Evolutionary conservation across 2,113 vertebrate genomes (phyloP).

Genomic region (Todiramphus saurophagus): DNA sequence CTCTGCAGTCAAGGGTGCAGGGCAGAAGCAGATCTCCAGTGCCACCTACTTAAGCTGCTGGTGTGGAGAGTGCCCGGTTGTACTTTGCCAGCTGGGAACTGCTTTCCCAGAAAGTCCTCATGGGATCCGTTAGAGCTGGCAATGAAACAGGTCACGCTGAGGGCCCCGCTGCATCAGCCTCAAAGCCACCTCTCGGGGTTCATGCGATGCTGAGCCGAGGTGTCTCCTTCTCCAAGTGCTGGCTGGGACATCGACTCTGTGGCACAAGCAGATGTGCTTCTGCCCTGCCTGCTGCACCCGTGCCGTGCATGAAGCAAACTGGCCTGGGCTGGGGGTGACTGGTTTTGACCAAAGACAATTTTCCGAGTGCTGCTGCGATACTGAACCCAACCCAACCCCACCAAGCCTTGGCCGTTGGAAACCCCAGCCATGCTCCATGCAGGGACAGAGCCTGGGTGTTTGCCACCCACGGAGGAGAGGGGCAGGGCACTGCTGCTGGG

Average conservation of each 20-base stretch:
- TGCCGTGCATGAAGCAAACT: neutral
- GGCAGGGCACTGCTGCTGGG: neutral
- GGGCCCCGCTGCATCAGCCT: neutral
- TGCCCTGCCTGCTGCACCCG: neutral
- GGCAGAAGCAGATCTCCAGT: neutral
- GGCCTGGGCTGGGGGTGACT: neutral
- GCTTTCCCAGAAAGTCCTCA: neutral
- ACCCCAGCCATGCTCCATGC: neutral
- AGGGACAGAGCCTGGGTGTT: fast-evolving
- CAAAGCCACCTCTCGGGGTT: neutral
- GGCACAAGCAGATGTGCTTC: fast-evolving
- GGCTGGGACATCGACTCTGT: neutral
- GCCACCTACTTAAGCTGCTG: neutral
- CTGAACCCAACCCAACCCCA: neutral
- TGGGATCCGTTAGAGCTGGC: neutral
- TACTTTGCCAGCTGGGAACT: neutral
- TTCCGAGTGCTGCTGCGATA: neutral
- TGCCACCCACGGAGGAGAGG: neutral
- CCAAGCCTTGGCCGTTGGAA: neutral
- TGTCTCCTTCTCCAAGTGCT: neutral
- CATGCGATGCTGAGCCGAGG: fast-evolving
- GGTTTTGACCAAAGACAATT: neutral
- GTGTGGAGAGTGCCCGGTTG: neutral
- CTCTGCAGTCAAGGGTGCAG: neutral
- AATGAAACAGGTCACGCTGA: neutral